A percentile compares a stretch with the other conserved stretches of the same genome.
Evolutionary conservation across 1,140 invertebrate genomes (phyloP).

Genomic region (Drosophila subpulchrella): DNA sequence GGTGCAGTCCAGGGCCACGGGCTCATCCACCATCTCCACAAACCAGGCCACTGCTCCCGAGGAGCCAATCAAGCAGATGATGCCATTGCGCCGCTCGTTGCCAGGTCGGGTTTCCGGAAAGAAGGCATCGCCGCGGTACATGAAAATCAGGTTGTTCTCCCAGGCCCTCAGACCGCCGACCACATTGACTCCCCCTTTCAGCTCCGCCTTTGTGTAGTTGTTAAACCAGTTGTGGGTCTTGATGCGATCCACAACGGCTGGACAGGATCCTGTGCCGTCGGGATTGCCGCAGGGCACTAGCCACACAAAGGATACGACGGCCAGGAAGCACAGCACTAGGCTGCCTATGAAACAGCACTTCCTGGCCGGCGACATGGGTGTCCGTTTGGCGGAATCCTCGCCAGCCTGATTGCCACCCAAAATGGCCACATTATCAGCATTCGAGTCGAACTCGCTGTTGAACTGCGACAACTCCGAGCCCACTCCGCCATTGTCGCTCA

Average conservation of each 20-base stretch:
- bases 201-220: conserved; percentile 89
- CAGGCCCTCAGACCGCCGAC: conserved; percentile 87
- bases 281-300: conserved; percentile 89
- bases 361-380: conserved; percentile 88
- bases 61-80: conserved; percentile 87
- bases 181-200: conserved; percentile 89
- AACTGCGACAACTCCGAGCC: conserved; percentile 76
- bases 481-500: conserved; percentile 85
- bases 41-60: conserved; percentile 88
- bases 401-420: conserved; percentile 45
- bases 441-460: conserved; percentile 76
- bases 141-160: conserved; percentile 89
- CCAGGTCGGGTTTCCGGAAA: conserved; percentile 85
- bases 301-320: conserved; percentile 90
- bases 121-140: conserved; percentile 88
- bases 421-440: conserved; percentile 80
- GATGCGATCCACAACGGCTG: conserved; percentile 85
- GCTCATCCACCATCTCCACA: conserved; percentile 87
- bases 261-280: conserved; percentile 86
- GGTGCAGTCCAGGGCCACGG: conserved; percentile 89
- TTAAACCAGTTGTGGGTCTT: conserved; percentile 89
- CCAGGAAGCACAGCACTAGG: conserved; percentile 89
- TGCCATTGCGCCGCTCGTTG: conserved; percentile 86
- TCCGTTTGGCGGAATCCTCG: conserved; percentile 63
- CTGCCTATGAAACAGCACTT: conserved; percentile 88